These are phyloP conservation scores for Tortricodes alternella DNA, from an alignment of 2,888 invertebrate genomes.

Conservation along the genomic window DNA sequence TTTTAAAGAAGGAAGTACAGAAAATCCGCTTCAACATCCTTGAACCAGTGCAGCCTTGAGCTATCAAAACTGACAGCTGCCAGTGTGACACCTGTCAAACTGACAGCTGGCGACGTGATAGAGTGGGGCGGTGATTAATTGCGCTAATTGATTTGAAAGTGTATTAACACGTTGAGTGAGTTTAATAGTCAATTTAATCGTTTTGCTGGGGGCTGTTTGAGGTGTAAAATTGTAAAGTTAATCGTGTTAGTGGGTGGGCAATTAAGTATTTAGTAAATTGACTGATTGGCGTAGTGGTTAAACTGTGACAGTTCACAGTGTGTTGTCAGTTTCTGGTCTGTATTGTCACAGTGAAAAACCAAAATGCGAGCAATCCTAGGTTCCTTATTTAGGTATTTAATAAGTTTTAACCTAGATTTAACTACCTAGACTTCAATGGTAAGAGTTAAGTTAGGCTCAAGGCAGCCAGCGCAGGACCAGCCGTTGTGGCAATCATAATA, in stretches of 20 bases:
- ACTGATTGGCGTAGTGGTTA: not conserved
- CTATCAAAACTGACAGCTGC: slow-evolving; percentile 63
- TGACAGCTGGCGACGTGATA: slow-evolving; percentile 64
- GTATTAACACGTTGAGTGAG: slow-evolving; percentile 28
- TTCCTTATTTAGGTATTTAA: no score
- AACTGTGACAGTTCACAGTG: no score
- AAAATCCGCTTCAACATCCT: slow-evolving; percentile 38
- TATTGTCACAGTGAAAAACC: no score
- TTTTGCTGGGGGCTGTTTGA: slow-evolving; percentile 19
- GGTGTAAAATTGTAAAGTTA: slow-evolving; percentile 1
- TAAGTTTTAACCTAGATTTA: no score
- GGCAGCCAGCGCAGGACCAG: no score
- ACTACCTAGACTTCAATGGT: no score
- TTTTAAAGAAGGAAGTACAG: slow-evolving; percentile 14
- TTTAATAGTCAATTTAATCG: slow-evolving; percentile 10
- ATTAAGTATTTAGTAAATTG: not conserved
- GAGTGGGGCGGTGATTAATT: slow-evolving; percentile 50
- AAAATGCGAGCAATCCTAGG: no score
- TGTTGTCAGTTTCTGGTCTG: no score
- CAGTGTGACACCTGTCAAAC: slow-evolving; percentile 59
- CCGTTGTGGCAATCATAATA: no score
- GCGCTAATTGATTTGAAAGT: slow-evolving; percentile 60
- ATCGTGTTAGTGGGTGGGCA: slow-evolving; percentile 4
- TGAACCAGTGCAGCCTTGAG: slow-evolving; percentile 54
- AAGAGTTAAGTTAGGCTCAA: no score